Conservation (phyloP, 2,113 vertebrate genomes). For the Canis aureus region DNA sequence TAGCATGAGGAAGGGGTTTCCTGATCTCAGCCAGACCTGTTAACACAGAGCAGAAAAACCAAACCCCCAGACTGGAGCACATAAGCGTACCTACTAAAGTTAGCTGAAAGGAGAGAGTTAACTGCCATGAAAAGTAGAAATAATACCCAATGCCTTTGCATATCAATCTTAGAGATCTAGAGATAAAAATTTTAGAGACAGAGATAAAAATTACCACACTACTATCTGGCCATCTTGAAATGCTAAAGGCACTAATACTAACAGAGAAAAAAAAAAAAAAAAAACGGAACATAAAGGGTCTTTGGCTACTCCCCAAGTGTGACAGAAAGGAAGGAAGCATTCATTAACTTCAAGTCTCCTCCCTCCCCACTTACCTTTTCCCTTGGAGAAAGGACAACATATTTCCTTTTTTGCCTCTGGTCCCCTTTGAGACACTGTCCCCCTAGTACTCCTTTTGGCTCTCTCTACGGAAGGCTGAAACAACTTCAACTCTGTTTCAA, state of each 20-base stretch:
- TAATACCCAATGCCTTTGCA: not conserved
- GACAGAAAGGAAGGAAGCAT: constrained; percentile 58
- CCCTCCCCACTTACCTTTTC: constrained; percentile 32
- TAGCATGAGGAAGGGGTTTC: not conserved
- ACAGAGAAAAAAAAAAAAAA: not conserved
- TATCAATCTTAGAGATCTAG: not conserved
- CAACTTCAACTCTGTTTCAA: not conserved
- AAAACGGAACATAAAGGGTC: not conserved
- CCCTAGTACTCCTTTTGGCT: not conserved
- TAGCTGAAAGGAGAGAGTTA: not conserved
- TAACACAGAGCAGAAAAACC: not conserved
- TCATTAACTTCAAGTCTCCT: not conserved
- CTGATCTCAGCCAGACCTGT: not conserved
- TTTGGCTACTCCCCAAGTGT: not conserved
- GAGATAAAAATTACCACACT: not conserved
- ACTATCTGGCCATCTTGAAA: not conserved
- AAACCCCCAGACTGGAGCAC: not conserved
- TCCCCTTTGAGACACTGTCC: not conserved
- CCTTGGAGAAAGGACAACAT: not conserved
- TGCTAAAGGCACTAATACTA: not conserved
- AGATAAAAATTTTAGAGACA: not conserved
- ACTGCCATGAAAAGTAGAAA: not conserved
- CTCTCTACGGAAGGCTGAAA: not conserved
- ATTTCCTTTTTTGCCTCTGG: not conserved
- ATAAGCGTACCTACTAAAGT: not conserved